phyloP scores from a whole-genome alignment of 2,888 invertebrate species.

The Meteorus cinctellus region DNA sequence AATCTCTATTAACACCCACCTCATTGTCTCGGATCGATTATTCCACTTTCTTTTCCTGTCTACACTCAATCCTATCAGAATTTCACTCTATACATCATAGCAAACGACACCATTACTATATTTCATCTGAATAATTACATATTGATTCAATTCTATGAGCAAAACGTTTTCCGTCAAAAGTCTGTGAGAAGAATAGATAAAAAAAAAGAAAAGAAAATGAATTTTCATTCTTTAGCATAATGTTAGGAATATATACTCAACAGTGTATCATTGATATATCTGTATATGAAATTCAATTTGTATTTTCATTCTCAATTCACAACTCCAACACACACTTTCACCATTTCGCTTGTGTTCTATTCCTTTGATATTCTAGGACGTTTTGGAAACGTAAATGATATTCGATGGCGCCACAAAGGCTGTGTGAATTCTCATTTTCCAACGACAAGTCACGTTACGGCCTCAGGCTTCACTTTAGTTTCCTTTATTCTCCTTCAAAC shows the following conservation, averaged over 20 bases:
- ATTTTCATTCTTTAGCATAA: neutral
- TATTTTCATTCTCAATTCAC: neutral
- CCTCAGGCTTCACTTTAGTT: neutral
- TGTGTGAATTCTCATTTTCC: constrained; percentile 14
- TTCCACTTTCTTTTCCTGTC: no score
- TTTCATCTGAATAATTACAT: no score
- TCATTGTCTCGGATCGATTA: no score
- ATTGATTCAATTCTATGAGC: no score
- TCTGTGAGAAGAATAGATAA: neutral
- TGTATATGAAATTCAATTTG: constrained; percentile 13
- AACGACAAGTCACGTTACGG: neutral
- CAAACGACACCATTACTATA: no score
- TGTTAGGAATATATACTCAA: neutral
- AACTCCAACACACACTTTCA: neutral
- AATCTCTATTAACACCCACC: neutral
- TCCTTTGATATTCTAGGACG: constrained; percentile 19
- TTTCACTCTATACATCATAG: no score
- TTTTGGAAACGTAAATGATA: constrained; percentile 22
- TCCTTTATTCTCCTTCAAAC: neutral
- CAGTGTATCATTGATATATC: neutral
- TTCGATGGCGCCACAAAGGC: neutral
- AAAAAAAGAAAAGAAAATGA: neutral
- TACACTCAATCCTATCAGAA: no score
- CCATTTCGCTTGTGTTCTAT: constrained; percentile 6
- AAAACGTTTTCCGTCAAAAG: no score